Base-by-base conservation (phyloP, 2,797 vertebrate species). In the Merluccius polli region DNA sequence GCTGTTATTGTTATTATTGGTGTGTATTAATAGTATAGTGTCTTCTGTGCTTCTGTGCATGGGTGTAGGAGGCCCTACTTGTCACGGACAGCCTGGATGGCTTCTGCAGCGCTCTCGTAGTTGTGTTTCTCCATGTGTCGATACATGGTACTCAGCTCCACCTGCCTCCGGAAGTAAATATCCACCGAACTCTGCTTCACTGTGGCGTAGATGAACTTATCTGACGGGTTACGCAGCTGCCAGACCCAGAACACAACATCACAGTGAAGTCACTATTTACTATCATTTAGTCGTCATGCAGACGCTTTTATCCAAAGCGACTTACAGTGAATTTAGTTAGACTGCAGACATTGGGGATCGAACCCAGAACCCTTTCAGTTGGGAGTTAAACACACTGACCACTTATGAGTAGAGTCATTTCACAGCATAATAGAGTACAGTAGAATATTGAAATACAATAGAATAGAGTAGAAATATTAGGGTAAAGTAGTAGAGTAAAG, bases 61-160 rank as follows among this genome's bases (percentile, higher is more conserved):
- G 18, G 16, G 15, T 16, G 21, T 35, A 29, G 31, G 70, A 12
- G 38, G 59, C 63, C 95, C 92, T 90, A 99, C 97, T 96, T 97
- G 93, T 98, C 97, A 78, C 97, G 88, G 85, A 98, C 97, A 0
- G 97, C 97, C 89, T 98, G 97, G 89, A 99, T 99, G 92, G 97
- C 97, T 74, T 99, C 97, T 0, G 97, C 97, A 0, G 97, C 97
- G 0, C 96, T 98, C 93, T 99, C 97, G 0, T 99, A 99, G 92
- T 99, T 99, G 93, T 99, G 97, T 30, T 98, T 98, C 93, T 99
- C 97, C 97, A 99, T 99, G 90, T 99, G 97, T 4, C 97, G 90
- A 89, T 99, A 99, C 97, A 99, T 99, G 87, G 97, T 99, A 93
- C 97, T 99, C 71, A 99, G 92, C 90, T 99, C 97, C 91, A 99